These are phyloP conservation scores for Enteromius mattozi DNA, from an alignment of 2,797 vertebrate species.

Conservation along the genomic window DNA sequence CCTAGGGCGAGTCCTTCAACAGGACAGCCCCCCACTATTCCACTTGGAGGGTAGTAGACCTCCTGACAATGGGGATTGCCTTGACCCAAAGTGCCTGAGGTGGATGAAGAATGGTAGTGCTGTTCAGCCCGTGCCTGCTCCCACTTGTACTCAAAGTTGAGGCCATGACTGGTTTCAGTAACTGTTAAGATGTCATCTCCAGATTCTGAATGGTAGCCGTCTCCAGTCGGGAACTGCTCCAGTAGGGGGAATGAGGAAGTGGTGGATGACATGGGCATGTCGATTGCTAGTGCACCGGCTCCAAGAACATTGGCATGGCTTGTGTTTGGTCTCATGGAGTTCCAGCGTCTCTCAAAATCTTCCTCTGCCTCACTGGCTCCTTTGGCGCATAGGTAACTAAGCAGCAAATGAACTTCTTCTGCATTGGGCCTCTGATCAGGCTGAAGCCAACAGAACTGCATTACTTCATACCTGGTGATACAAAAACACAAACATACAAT, in stretches of 20 bases:
- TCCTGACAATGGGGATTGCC: slow-evolving; percentile 81
- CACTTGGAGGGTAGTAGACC: slow-evolving; percentile 82
- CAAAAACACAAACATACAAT: slow-evolving; percentile 24
- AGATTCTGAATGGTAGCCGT: slow-evolving; percentile 87
- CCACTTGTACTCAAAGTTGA: slow-evolving; percentile 98
- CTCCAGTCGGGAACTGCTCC: slow-evolving; percentile 85
- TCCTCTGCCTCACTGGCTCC: slow-evolving; percentile 90
- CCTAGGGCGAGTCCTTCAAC: slow-evolving; percentile 77
- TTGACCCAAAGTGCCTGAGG: slow-evolving; percentile 75
- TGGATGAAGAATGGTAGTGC: slow-evolving; percentile 72
- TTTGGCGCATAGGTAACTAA: slow-evolving; percentile 93
- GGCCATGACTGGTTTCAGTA: slow-evolving; percentile 93
- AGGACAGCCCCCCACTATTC: slow-evolving; percentile 76
- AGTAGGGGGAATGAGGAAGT: slow-evolving; percentile 90
- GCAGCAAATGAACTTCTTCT: slow-evolving; percentile 93
- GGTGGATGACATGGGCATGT: slow-evolving; percentile 67
- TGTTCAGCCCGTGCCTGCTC: slow-evolving; percentile 86
- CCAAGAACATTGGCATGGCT: slow-evolving; percentile 64
- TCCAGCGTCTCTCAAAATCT: slow-evolving; percentile 95
- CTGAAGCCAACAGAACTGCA: slow-evolving; percentile 99
- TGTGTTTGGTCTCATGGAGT: slow-evolving; percentile 86
- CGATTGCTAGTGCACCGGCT: slow-evolving; percentile 64
- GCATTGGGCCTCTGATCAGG: slow-evolving; percentile 92
- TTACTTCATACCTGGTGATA: slow-evolving; percentile 91
- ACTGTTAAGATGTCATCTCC: slow-evolving; percentile 93